Base-by-base conservation (phyloP, 2,113 vertebrate genomes). In the Chunga burmeisteri region DNA sequence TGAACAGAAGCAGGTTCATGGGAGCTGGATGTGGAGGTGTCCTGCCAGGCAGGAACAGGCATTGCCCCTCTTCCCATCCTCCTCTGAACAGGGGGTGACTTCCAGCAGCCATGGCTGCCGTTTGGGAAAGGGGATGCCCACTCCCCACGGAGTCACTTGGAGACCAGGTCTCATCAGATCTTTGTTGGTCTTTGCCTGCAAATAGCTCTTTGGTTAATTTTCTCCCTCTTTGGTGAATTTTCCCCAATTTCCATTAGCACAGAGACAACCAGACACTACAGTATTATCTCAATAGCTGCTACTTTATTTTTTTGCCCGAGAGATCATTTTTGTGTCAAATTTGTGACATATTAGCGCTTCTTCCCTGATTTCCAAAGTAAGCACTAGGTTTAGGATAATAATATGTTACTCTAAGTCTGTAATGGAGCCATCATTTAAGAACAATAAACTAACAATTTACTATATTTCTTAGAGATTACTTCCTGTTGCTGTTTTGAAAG, bases 1-100 rank as follows among this genome's bases (percentile, higher is more conserved):
- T 30, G 14, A 16, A 21, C 3, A 72, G 68, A 27, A 82, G 65
- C 16, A 46, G 38, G 19, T 1, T 0, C 0, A 0, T 2, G 11
- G 62, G 44, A 20, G 42, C 49, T 59, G 70, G 25, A 19, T 0
- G 2, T 18, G 61, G 55, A 66, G 55, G 62, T 40, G 29, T 16
- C 46, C 25, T 2, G 1, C 16, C 0, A 2, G 49, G 38, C 25
- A 34, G 65, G 30, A 63, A 55, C 16, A 29, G 32, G 13, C 4
- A 1, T 55, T 6, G 7, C 21, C 25, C 42, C 9, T 16, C 47
- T 26, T 56, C 12, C 49, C 2, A 0, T 22, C 73, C 38, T 10
- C 38, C 23, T 65, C 4, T 1, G 16, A 19, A 4, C 2, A 1
- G 32, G 29, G 26, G 17, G 30, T 34, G 18, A 29, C 34, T 32